Evolutionary conservation across 2,888 invertebrate genomes (phyloP).

Genomic region (Pilophorus perplexus): DNA sequence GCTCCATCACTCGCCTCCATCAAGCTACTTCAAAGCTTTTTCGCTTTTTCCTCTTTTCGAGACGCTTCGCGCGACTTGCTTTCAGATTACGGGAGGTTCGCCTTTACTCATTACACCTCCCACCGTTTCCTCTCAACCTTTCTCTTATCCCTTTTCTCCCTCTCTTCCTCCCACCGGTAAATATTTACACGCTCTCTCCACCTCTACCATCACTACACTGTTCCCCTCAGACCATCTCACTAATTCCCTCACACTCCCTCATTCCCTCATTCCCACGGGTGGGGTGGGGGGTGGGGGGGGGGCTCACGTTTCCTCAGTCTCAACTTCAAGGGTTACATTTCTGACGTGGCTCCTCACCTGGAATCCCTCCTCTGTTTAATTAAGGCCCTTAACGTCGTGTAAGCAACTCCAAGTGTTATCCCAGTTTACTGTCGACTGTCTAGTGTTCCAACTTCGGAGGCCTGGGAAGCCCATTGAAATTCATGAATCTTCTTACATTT

Average conservation of each 20-base stretch:
- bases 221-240: not conserved
- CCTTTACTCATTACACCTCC: conserved; percentile 41
- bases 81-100: conserved; percentile 41
- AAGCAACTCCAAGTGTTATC: conserved; percentile 17
- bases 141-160: conserved; percentile 31
- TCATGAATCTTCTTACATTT: too few relatives aligned
- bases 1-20: not conserved
- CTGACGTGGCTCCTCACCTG: conserved; percentile 7
- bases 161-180: conserved; percentile 15
- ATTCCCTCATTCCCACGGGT: too few relatives aligned
- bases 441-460: not conserved
- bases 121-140: too few relatives aligned
- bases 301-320: too few relatives aligned
- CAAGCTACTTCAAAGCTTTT: conserved; percentile 28
- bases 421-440: conserved; percentile 6
- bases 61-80: conserved; percentile 39
- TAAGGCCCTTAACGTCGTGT: conserved; percentile 15
- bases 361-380: conserved; percentile 21
- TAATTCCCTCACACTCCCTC: too few relatives aligned
- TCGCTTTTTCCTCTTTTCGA: not conserved
- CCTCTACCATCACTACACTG: not conserved
- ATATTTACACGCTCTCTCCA: conserved; percentile 30
- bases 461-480: too few relatives aligned
- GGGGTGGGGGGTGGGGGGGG: too few relatives aligned
- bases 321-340: conserved; percentile 12